Conservation (phyloP, 2,113 vertebrate genomes). For the Acanthochromis polyacanthus region DNA sequence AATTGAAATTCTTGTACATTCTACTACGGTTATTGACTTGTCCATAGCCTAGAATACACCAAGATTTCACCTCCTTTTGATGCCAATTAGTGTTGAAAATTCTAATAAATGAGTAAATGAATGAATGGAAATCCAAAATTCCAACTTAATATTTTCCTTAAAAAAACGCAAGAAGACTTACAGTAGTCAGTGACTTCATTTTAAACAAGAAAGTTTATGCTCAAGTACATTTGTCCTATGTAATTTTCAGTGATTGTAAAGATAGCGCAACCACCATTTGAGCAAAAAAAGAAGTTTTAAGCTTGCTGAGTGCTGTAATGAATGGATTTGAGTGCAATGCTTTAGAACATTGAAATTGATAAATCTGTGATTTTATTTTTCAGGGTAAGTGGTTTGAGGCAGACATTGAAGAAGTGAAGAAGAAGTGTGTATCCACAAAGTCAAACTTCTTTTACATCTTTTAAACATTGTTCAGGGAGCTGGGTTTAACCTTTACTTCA, state of each 20-base stretch:
- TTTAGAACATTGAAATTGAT: no score
- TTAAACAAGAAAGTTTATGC: no score
- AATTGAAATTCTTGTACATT: no score
- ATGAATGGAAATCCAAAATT: background rate
- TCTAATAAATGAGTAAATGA: background rate
- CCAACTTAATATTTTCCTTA: background rate
- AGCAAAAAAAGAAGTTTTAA: no score
- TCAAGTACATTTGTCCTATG: no score
- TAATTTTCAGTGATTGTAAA: background rate
- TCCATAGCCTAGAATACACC: background rate
- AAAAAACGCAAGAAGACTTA: background rate
- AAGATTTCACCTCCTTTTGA: background rate
- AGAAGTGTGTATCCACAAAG: background rate
- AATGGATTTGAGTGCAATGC: no score
- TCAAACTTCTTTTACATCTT: no score
- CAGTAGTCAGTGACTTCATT: conserved; percentile 1
- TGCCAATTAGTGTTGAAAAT: background rate
- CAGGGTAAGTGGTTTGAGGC: background rate
- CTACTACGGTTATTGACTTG: background rate
- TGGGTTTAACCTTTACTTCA: background rate
- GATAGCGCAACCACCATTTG: no score
- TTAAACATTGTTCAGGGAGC: background rate
- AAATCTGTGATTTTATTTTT: no score
- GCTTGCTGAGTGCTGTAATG: no score
- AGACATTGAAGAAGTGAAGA: background rate